Evolutionary conservation across 2,113 vertebrate genomes (phyloP).

Genomic region (Parus major): DNA sequence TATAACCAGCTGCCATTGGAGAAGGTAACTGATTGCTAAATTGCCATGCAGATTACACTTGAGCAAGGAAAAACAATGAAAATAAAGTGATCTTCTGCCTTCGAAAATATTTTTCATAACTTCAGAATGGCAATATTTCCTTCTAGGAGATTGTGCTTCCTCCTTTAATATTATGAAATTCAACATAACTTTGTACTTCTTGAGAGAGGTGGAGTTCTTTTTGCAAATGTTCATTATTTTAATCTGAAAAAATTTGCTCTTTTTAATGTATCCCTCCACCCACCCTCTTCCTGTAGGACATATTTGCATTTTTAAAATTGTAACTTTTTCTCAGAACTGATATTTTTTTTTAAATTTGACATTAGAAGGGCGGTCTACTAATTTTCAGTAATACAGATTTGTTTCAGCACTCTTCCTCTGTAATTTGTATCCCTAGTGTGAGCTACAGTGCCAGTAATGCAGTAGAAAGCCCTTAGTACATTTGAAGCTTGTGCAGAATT

Average conservation of each 20-base stretch:
- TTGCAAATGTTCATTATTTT: not conserved
- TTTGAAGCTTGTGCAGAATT: conserved; percentile 14
- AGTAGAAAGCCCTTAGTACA: not conserved
- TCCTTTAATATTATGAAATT: not conserved
- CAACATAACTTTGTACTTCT: not conserved
- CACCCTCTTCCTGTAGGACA: accelerated
- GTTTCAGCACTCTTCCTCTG: not conserved
- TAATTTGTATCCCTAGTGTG: not conserved
- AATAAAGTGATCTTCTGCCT: not conserved
- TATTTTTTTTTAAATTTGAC: too few relatives aligned
- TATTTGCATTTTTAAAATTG: not conserved
- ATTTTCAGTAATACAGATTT: not conserved
- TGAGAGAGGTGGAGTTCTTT: not conserved
- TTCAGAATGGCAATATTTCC: not conserved
- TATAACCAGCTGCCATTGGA: not conserved
- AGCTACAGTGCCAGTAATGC: not conserved
- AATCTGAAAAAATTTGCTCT: not conserved
- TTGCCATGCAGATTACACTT: not conserved
- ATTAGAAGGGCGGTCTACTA: not conserved
- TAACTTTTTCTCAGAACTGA: not conserved
- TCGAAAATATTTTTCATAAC: not conserved
- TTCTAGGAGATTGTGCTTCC: not conserved
- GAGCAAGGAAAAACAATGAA: not conserved
- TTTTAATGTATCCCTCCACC: accelerated
- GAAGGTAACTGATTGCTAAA: not conserved